These are phyloP conservation scores for Alouatta palliata DNA, from an alignment of 2,113 vertebrate species.

Conservation along the genomic window DNA sequence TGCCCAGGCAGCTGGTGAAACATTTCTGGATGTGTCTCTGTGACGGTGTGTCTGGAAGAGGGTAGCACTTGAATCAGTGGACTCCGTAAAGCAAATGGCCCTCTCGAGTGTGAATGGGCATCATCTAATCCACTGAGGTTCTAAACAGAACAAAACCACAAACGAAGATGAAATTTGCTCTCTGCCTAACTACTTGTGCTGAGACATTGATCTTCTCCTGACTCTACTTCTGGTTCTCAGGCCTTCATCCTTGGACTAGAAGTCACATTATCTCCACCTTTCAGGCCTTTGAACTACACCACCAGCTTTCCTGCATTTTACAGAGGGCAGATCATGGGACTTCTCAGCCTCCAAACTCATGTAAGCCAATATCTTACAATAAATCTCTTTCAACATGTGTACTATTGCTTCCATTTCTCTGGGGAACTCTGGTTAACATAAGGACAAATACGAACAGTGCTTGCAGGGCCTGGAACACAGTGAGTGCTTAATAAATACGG, in stretches of 20 bases:
- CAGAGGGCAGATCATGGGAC: neutral
- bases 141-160: neutral
- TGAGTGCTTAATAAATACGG: neutral
- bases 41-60: neutral
- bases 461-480: neutral
- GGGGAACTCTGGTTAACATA: neutral
- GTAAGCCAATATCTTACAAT: neutral
- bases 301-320: neutral
- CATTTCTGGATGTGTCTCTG: neutral
- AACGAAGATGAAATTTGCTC: neutral
- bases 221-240: neutral
- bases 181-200: neutral
- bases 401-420: neutral
- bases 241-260: neutral
- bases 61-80: too few relatives aligned
- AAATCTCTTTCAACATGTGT: neutral
- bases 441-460: neutral
- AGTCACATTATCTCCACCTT: too few relatives aligned
- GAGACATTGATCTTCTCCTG: neutral
- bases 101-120: too few relatives aligned
- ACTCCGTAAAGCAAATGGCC: neutral
- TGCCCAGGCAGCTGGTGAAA: neutral
- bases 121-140: neutral
- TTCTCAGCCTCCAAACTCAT: neutral
- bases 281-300: neutral